Conservation (phyloP, 2,797 vertebrate genomes). For the Phalanger gymnotis region DNA sequence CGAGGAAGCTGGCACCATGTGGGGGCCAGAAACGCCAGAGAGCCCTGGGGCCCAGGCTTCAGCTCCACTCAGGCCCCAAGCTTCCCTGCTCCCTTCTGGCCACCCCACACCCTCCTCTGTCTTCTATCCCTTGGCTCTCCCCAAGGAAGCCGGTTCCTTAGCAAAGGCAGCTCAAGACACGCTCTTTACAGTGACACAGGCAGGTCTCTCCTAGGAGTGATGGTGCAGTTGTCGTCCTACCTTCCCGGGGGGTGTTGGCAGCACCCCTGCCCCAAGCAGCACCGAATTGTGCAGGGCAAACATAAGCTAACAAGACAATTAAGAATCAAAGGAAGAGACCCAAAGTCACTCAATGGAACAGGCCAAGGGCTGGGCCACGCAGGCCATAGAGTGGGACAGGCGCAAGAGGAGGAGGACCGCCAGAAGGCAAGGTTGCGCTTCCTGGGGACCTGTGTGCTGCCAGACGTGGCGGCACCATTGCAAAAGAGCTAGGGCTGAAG, state of each 20-base stretch:
- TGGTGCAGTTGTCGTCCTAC: rapidly evolving
- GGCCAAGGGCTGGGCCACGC: too few relatives aligned
- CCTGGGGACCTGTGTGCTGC: neutral
- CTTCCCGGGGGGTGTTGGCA: too few relatives aligned
- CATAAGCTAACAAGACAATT: neutral
- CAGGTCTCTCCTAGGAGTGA: neutral
- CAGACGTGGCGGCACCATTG: neutral
- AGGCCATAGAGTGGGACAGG: neutral
- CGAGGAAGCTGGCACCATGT: too few relatives aligned
- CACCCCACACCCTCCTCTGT: too few relatives aligned
- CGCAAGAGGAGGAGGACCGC: neutral
- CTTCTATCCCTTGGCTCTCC: too few relatives aligned
- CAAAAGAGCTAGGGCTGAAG: neutral
- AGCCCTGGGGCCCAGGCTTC: too few relatives aligned
- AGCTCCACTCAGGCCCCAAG: too few relatives aligned
- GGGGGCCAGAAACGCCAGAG: too few relatives aligned
- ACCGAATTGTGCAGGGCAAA: neutral
- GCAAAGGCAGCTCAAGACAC: neutral
- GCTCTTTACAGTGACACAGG: neutral
- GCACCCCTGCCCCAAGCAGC: rapidly evolving
- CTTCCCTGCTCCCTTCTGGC: too few relatives aligned
- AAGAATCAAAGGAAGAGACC: neutral
- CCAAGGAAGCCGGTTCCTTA: too few relatives aligned
- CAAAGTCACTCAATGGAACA: rapidly evolving
- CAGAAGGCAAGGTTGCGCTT: too few relatives aligned